These are phyloP conservation scores for Zaprionus lachaisei DNA, from an alignment of 1,140 invertebrate species.

Conservation along the genomic window DNA sequence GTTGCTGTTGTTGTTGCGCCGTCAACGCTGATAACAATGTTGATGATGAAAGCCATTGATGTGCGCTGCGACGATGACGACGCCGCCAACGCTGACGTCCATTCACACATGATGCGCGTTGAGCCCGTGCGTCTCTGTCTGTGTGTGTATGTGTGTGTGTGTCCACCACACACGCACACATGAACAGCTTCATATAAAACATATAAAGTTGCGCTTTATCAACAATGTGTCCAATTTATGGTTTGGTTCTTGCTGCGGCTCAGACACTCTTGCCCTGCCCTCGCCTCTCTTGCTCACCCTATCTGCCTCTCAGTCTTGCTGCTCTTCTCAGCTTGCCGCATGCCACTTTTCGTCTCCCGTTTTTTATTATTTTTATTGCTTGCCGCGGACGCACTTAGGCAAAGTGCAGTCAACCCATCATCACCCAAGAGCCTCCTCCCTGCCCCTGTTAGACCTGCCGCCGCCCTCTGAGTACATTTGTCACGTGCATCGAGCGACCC, in stretches of 20 bases:
- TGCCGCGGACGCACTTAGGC: constrained; percentile 72
- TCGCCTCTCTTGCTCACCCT: neutral
- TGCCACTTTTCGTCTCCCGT: constrained; percentile 35
- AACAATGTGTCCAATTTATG: constrained; percentile 82
- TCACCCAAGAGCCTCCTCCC: neutral
- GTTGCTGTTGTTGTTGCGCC: constrained; percentile 47
- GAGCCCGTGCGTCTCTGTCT: constrained; percentile 11
- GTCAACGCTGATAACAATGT: constrained; percentile 75
- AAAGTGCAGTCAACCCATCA: constrained; percentile 71
- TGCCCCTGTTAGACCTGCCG: neutral
- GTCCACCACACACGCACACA: constrained; percentile 27
- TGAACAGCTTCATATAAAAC: constrained; percentile 72
- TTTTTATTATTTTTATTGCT: constrained; percentile 71
- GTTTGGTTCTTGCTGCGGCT: constrained; percentile 37
- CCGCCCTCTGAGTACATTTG: constrained; percentile 18
- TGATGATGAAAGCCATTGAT: constrained; percentile 80
- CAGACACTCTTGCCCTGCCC: neutral
- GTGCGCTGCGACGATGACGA: constrained; percentile 54
- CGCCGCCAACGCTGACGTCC: constrained; percentile 1
- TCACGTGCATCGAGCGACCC: constrained; percentile 54
- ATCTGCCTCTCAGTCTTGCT: neutral
- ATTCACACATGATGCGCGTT: constrained; percentile 13
- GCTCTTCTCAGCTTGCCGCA: constrained; percentile 6
- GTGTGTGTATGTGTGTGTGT: constrained; percentile 18
- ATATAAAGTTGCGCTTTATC: constrained; percentile 81